Percentiles rank a stretch among this genome's conserved stretches.
phyloP scores from a whole-genome alignment of 2,888 invertebrate species.

The Drosophila planitibia region DNA sequence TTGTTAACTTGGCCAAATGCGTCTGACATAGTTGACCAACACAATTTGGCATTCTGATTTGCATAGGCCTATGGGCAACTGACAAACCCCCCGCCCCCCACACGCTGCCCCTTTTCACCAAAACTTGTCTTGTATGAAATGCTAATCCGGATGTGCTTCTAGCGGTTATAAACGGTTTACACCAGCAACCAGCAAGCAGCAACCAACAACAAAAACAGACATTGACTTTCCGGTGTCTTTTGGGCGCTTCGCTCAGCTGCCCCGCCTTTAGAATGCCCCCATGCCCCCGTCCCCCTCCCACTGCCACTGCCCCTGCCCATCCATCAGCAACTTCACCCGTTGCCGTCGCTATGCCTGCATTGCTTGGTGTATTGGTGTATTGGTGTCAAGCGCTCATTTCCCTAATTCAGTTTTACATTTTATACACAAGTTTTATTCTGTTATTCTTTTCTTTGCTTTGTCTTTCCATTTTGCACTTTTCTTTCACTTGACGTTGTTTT shows the following conservation, averaged over 20 bases:
- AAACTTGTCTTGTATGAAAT: slow-evolving; percentile 29
- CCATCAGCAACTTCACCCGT: neutral
- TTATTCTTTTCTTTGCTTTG: slow-evolving; percentile 9
- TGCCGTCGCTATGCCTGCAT: slow-evolving; percentile 17
- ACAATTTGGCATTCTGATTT: slow-evolving; percentile 44
- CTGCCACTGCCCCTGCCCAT: no score
- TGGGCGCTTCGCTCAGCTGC: slow-evolving; percentile 23
- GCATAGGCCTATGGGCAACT: slow-evolving; percentile 26
- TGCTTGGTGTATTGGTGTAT: slow-evolving; percentile 31
- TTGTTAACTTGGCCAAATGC: slow-evolving; percentile 52
- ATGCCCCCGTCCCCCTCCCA: neutral
- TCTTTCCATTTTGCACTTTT: slow-evolving; percentile 14
- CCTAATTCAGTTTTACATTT: slow-evolving; percentile 73
- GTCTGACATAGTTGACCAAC: slow-evolving; percentile 39
- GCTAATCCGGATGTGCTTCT: slow-evolving; percentile 73
- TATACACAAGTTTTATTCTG: slow-evolving; percentile 16
- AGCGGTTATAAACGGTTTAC: slow-evolving; percentile 62
- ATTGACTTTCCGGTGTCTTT: slow-evolving; percentile 63
- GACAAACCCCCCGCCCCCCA: neutral
- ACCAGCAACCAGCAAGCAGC: neutral
- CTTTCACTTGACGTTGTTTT: slow-evolving; percentile 25
- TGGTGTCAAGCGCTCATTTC: slow-evolving; percentile 78
- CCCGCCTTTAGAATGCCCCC: slow-evolving; percentile 11
- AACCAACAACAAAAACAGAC: slow-evolving; percentile 7
- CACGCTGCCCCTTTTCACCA: neutral